Evolutionary conservation across 2,797 vertebrate species (phyloP).

Genomic region (Phrynocephalus guinanensis): DNA sequence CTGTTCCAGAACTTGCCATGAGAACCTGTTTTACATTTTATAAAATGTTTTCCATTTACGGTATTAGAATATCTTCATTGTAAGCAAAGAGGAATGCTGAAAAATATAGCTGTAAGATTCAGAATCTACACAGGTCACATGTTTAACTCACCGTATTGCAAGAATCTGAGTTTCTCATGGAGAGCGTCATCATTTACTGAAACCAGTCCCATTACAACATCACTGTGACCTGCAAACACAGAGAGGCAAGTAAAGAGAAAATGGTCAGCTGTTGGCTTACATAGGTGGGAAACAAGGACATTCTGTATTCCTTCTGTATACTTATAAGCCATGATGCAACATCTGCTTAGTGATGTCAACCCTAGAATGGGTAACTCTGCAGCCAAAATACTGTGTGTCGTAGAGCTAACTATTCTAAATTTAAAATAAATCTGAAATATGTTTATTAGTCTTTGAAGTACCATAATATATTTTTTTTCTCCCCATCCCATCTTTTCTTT

Average conservation of each 20-base stretch:
- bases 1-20: no score
- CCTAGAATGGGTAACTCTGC: not conserved
- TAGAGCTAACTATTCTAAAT: not conserved
- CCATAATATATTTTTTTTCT: no score
- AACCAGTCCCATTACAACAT: slow-evolving; percentile 93
- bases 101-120: no score
- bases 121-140: no score
- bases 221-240: slow-evolving; percentile 87
- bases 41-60: no score
- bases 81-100: no score
- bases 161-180: slow-evolving; percentile 85
- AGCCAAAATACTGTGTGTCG: not conserved
- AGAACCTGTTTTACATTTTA: no score
- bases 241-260: not conserved
- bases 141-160: slow-evolving; percentile 88
- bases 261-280: not conserved
- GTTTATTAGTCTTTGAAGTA: no score
- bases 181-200: slow-evolving; percentile 85
- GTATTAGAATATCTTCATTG: no score
- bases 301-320: not conserved
- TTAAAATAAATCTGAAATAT: no score
- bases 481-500: no score
- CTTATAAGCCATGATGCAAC: not conserved
- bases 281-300: not conserved
- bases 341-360: not conserved